Percentiles rank a stretch among this genome's conserved stretches.
Evolutionary conservation across 1,140 invertebrate species (phyloP).

Genomic region (Matsumurasca onukii): DNA sequence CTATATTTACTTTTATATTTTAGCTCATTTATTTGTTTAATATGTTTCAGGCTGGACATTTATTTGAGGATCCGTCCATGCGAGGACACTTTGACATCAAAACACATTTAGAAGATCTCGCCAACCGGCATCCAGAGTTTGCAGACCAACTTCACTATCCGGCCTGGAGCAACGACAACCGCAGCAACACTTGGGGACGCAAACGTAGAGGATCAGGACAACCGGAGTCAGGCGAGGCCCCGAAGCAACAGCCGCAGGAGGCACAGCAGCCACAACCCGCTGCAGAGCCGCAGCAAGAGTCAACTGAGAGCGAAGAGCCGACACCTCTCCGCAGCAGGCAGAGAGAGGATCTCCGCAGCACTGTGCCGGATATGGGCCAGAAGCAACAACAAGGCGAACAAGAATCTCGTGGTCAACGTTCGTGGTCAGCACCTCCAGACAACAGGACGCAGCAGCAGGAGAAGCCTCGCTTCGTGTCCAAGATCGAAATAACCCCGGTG

Average conservation of each 20-base stretch:
- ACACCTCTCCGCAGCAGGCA: not conserved
- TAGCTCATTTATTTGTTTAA: no score
- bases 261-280: constrained; percentile 8
- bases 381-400: constrained; percentile 48
- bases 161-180: constrained; percentile 48
- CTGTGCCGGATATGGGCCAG: constrained; percentile 64
- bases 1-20: no score
- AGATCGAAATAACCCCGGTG: constrained; percentile 56
- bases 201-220: constrained; percentile 8
- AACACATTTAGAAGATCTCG: constrained; percentile 58
- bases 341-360: constrained; percentile 60
- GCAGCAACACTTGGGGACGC: constrained; percentile 20
- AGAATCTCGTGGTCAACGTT: constrained; percentile 56
- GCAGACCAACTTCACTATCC: constrained; percentile 56
- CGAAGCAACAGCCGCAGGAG: constrained; percentile 37
- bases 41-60: constrained; percentile 65
- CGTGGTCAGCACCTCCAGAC: constrained; percentile 64
- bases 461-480: constrained; percentile 52
- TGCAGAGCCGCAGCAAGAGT: constrained; percentile 14
- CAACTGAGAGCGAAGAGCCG: not conserved
- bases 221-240: constrained; percentile 1
- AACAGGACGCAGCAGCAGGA: constrained; percentile 49
- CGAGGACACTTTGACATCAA: constrained; percentile 53
- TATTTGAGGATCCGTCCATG: constrained; percentile 62
- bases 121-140: constrained; percentile 60